These are phyloP conservation scores for Cheilosia variabilis DNA, from an alignment of 2,888 invertebrate species.

Conservation along the genomic window DNA sequence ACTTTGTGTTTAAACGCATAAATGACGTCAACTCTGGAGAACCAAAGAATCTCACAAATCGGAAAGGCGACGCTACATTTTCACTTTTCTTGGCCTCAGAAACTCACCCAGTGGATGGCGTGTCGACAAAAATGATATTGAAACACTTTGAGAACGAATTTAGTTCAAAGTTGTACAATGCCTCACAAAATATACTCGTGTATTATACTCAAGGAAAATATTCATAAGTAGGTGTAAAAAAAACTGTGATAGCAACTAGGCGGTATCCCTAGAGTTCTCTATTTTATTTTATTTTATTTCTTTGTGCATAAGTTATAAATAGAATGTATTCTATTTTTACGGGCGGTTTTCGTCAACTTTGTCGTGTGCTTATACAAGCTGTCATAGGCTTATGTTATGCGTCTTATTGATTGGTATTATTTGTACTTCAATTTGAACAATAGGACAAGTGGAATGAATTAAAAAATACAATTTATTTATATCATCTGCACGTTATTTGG, in stretches of 20 bases:
- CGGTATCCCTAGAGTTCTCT: conserved; percentile 2
- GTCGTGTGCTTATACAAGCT: conserved; percentile 13
- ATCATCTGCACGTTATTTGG: no score
- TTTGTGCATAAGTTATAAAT: conserved; percentile 14
- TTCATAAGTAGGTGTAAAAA: no score
- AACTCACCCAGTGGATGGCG: neutral
- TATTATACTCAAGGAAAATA: no score
- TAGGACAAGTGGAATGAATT: no score
- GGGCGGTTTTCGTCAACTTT: neutral
- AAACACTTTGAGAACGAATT: conserved; percentile 7
- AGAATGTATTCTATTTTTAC: conserved; percentile 9
- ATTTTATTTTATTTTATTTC: neutral
- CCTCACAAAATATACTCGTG: no score
- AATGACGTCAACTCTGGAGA: conserved; percentile 42
- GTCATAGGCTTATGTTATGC: neutral
- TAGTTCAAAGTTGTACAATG: conserved; percentile 10
- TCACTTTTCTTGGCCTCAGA: conserved; percentile 61
- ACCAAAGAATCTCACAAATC: conserved; percentile 31
- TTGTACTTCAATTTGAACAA: no score
- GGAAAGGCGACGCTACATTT: conserved; percentile 32
- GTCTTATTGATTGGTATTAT: conserved; percentile 17
- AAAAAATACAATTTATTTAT: no score
- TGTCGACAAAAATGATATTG: neutral
- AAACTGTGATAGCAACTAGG: no score
- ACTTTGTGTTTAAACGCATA: neutral